phyloP scores from a whole-genome alignment of 53 echinoderm and acorn worm species.

The Echinometra lucunter region DNA sequence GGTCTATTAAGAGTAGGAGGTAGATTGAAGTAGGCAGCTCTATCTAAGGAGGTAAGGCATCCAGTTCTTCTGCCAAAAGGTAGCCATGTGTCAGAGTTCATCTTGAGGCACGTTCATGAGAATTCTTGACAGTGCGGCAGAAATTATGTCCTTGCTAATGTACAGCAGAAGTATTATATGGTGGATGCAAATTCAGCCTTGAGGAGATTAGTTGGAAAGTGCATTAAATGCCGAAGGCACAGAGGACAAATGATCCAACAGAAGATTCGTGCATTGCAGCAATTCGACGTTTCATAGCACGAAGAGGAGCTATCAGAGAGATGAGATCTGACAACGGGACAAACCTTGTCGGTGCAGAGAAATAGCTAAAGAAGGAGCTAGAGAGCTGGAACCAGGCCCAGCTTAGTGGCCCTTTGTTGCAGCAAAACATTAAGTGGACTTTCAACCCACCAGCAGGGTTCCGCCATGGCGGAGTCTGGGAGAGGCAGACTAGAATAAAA shows the following conservation, averaged over 20 bases:
- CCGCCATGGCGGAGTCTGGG: slow-evolving; percentile 71
- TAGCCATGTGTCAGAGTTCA: slow-evolving; percentile 62
- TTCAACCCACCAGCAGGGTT: slow-evolving; percentile 69
- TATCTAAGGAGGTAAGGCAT: slow-evolving; percentile 25
- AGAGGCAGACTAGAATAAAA: slow-evolving; percentile 59
- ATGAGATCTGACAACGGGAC: slow-evolving; percentile 70
- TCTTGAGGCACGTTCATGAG: slow-evolving; percentile 66
- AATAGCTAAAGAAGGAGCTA: slow-evolving; percentile 36
- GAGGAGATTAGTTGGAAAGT: slow-evolving; percentile 1
- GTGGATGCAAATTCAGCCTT: slow-evolving; percentile 66
- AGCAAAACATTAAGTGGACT: slow-evolving; percentile 65
- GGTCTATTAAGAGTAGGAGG: slow-evolving; percentile 69
- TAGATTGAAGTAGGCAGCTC: slow-evolving; percentile 59
- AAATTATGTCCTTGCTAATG: slow-evolving; percentile 62
- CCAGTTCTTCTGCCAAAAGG: slow-evolving; percentile 51
- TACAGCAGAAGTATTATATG: slow-evolving; percentile 67
- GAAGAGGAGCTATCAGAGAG: slow-evolving; percentile 63
- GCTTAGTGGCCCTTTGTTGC: slow-evolving; percentile 27
- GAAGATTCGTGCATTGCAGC: slow-evolving; percentile 71
- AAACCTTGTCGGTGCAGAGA: slow-evolving; percentile 65
- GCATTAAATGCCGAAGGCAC: slow-evolving; percentile 35
- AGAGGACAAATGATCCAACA: slow-evolving; percentile 28
- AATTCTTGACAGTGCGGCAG: slow-evolving; percentile 42
- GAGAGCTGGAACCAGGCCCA: slow-evolving; percentile 61
- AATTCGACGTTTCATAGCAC: slow-evolving; percentile 61